Percentiles rank a stretch among this genome's conserved stretches.
Evolutionary conservation across 2,113 vertebrate genomes (phyloP).

Genomic region (Cynopterus brachyotis): DNA sequence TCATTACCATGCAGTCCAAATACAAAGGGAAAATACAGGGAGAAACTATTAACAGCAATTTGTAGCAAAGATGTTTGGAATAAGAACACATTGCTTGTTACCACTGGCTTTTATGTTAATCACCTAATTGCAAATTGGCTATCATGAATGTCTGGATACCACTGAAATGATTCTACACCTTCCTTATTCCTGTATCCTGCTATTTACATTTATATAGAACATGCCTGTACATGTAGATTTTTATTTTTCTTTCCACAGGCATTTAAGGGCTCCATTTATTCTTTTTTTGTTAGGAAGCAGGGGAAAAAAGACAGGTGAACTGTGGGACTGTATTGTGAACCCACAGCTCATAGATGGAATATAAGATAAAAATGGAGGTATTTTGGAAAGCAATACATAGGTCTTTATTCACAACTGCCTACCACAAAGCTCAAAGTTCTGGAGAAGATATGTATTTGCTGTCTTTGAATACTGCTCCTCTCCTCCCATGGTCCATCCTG

Average conservation of each 20-base stretch:
- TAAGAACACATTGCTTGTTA: constrained; percentile 57
- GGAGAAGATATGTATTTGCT: not conserved
- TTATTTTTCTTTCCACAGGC: not conserved
- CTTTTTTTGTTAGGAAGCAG: not conserved
- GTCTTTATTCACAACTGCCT: not conserved
- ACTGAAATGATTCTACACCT: constrained; percentile 5
- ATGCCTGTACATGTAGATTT: not conserved
- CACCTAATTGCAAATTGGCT: constrained; percentile 65
- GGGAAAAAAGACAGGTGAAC: not conserved
- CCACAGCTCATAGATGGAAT: not conserved
- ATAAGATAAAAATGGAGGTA: not conserved
- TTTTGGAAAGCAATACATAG: not conserved
- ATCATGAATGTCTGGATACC: constrained; percentile 20
- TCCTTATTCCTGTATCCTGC: constrained; percentile 8
- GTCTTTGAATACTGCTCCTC: not conserved
- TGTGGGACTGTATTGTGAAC: not conserved
- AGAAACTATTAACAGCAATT: constrained; percentile 62
- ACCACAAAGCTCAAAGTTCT: not conserved
- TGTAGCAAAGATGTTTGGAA: constrained; percentile 59
- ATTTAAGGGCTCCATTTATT: not conserved
- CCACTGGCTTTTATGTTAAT: constrained; percentile 66
- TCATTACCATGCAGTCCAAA: constrained; percentile 43
- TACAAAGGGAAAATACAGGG: constrained; percentile 40
- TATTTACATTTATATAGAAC: constrained; percentile 35
- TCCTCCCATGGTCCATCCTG: not conserved